These are phyloP conservation scores for Hypolimnas misippus DNA, from an alignment of 2,888 invertebrate species.

Conservation along the genomic window DNA sequence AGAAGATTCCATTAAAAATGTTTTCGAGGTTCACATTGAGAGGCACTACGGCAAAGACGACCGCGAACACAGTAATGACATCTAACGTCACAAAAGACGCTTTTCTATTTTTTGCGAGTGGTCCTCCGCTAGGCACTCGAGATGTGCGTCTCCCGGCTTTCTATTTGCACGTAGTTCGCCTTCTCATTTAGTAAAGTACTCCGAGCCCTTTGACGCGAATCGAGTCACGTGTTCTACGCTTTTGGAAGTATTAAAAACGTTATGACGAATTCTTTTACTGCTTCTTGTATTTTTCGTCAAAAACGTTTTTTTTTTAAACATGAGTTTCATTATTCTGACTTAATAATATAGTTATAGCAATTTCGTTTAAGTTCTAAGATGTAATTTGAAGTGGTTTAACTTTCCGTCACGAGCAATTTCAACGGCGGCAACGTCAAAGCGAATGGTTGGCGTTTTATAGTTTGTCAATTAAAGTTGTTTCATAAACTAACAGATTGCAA, in stretches of 20 bases:
- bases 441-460: not conserved
- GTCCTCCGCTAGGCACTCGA: conserved; percentile 17
- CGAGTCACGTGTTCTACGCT: not conserved
- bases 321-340: too few species aligned
- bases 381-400: not conserved
- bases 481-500: conserved; percentile 2
- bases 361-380: too few species aligned
- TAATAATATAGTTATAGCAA: too few species aligned
- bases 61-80: conserved; percentile 30
- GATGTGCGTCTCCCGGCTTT: conserved; percentile 4
- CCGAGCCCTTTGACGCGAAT: not conserved
- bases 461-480: conserved; percentile 1
- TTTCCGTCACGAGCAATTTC: not conserved
- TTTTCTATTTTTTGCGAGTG: conserved; percentile 37
- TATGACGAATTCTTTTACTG: too few species aligned
- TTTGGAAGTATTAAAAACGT: not conserved
- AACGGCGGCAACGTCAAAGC: not conserved
- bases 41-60: conserved; percentile 17
- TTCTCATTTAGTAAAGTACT: conserved; percentile 9
- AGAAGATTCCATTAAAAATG: not conserved
- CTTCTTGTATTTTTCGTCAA: too few species aligned
- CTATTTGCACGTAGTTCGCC: conserved; percentile 9
- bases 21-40: conserved; percentile 7
- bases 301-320: too few species aligned
- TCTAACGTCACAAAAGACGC: conserved; percentile 39